Conservation (phyloP, 2,113 vertebrate species). For the Rhinoptilus africanus region DNA sequence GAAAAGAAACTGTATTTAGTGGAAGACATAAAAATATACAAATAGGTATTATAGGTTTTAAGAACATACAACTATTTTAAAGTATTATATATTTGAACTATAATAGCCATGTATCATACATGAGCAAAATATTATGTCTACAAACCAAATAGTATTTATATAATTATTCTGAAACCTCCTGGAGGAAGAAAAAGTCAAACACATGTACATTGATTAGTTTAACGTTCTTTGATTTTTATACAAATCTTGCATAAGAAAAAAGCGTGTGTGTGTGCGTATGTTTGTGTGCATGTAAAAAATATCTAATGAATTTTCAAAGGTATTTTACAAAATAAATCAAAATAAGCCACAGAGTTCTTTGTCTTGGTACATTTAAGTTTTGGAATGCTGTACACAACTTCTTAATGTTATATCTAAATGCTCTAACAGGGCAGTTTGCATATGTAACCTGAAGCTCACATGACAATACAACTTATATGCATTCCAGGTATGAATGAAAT, state of each 20-base stretch:
- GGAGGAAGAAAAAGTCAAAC: not conserved
- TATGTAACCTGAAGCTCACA: not conserved
- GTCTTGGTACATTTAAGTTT: not conserved
- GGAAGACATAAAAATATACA: not conserved
- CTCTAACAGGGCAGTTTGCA: not conserved
- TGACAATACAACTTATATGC: accelerated
- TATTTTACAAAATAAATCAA: not conserved
- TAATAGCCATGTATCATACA: not conserved
- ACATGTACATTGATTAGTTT: not conserved
- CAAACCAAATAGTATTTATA: not conserved
- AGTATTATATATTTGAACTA: not conserved
- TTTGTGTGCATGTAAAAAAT: not conserved
- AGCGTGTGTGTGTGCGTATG: accelerated
- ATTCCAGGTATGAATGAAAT: not conserved
- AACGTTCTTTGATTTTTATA: not conserved
- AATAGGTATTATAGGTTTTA: not conserved
- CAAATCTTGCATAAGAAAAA: not conserved
- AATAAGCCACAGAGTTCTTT: not conserved
- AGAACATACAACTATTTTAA: not conserved
- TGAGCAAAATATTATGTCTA: not conserved
- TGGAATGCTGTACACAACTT: not conserved
- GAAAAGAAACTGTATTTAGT: not conserved
- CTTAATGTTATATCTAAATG: not conserved
- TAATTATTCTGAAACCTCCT: not conserved
- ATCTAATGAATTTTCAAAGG: not conserved